Evolutionary conservation across 2,113 vertebrate species (phyloP).

Genomic region (Ceuthmochares aereus): DNA sequence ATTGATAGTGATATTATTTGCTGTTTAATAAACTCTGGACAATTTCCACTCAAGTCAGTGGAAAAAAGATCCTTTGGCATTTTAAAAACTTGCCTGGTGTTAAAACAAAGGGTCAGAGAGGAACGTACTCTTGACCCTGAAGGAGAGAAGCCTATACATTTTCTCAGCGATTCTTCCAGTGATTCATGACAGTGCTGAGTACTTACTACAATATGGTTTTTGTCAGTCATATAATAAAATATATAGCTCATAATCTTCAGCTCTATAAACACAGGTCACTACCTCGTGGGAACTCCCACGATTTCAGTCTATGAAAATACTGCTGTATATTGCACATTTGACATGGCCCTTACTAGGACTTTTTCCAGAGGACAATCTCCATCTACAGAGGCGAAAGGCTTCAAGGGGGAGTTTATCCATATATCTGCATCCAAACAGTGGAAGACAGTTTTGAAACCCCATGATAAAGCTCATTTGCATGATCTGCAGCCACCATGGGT

Average conservation of each 20-base stretch:
- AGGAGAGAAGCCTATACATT: neutral
- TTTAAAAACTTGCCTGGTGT: neutral
- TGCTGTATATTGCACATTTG: neutral
- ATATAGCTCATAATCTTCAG: conserved; percentile 39
- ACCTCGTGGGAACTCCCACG: neutral
- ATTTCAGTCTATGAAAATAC: conserved; percentile 15
- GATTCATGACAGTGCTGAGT: neutral
- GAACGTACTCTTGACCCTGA: neutral
- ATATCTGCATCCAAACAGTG: neutral
- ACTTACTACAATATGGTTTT: conserved; percentile 11
- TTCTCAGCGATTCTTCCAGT: neutral
- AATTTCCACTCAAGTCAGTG: neutral
- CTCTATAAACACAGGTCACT: conserved; percentile 37
- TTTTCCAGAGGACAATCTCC: neutral
- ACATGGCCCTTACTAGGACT: neutral
- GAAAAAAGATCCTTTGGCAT: neutral
- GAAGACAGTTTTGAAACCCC: neutral
- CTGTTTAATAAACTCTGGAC: conserved; percentile 27
- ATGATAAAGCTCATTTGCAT: neutral
- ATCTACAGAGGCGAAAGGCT: neutral
- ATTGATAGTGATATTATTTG: conserved; percentile 4
- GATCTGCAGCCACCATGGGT: neutral
- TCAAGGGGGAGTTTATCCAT: neutral
- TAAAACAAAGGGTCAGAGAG: neutral
- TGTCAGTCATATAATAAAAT: conserved; percentile 26